Evolutionary conservation across 1,140 invertebrate genomes (phyloP).

Genomic region (Pseudomyrmex pallidus): DNA sequence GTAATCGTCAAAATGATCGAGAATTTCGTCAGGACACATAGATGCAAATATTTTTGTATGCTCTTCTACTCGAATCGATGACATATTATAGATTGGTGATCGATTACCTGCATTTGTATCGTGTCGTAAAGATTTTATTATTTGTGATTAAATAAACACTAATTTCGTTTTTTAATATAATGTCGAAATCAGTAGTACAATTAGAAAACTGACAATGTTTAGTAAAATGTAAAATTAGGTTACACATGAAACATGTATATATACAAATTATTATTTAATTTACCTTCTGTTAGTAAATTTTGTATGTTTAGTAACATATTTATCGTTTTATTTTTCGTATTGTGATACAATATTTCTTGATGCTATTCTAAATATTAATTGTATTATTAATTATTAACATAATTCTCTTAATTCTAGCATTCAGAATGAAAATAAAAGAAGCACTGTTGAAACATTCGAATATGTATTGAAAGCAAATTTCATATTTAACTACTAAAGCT

Average conservation of each 20-base stretch:
- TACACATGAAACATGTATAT: background rate
- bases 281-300: background rate
- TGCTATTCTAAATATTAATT: background rate
- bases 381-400: slow-evolving; percentile 6
- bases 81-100: background rate
- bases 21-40: slow-evolving; percentile 88
- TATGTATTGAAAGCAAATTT: too few relatives aligned
- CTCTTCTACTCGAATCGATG: slow-evolving; percentile 46
- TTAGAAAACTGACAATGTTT: slow-evolving; percentile 14
- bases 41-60: slow-evolving; percentile 87
- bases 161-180: background rate
- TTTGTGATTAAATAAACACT: background rate
- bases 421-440: slow-evolving; percentile 11
- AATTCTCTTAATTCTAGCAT: background rate
- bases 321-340: background rate
- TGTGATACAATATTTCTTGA: background rate
- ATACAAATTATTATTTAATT: background rate
- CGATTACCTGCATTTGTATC: background rate
- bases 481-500: too few relatives aligned
- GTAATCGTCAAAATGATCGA: slow-evolving; percentile 86
- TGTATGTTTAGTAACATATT: background rate
- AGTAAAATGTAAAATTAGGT: background rate
- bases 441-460: background rate
- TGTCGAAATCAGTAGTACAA: background rate
- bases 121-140: slow-evolving; percentile 9